phyloP scores from a whole-genome alignment of 2,113 vertebrate genomes.

The Syrrhaptes paradoxus region DNA sequence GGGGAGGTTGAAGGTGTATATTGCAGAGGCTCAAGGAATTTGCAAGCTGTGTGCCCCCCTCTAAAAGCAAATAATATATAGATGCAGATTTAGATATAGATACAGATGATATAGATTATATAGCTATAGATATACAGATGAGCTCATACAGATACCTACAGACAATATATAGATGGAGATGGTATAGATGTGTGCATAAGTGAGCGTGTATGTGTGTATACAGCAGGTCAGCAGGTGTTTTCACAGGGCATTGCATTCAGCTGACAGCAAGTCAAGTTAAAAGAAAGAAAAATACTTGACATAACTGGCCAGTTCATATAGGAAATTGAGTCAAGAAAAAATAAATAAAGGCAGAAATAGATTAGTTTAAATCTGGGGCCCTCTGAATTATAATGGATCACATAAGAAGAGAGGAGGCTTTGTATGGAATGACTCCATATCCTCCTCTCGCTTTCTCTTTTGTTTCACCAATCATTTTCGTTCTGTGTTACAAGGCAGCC shows the following conservation, averaged over 20 bases:
- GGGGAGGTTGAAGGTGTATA: not conserved
- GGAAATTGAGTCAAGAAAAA: conserved; percentile 38
- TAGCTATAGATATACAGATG: not conserved
- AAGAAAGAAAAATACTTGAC: conserved; percentile 59
- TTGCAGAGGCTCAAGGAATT: not conserved
- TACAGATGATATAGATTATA: not conserved
- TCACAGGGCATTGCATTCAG: conserved; percentile 36
- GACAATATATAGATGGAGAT: not conserved
- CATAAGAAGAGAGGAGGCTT: not conserved
- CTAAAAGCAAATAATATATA: not conserved
- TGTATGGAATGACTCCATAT: not conserved
- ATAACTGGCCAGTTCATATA: conserved; percentile 46
- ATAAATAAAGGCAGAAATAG: conserved; percentile 30
- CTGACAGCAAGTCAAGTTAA: conserved; percentile 24
- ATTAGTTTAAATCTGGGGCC: conserved; percentile 18
- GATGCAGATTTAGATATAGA: not conserved
- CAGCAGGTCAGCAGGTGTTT: conserved; percentile 62
- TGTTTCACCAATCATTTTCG: conserved; percentile 6
- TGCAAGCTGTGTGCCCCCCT: not conserved
- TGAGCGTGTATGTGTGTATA: not conserved
- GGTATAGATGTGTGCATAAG: not conserved
- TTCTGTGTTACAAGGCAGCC: not conserved
- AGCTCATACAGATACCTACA: not conserved
- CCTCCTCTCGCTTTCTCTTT: not conserved
- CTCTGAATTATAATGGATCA: conserved; percentile 24